Percentiles rank a stretch among this genome's conserved stretches.
Evolutionary conservation across 2,797 vertebrate genomes (phyloP).

Genomic region (Peromyscus nudipes): DNA sequence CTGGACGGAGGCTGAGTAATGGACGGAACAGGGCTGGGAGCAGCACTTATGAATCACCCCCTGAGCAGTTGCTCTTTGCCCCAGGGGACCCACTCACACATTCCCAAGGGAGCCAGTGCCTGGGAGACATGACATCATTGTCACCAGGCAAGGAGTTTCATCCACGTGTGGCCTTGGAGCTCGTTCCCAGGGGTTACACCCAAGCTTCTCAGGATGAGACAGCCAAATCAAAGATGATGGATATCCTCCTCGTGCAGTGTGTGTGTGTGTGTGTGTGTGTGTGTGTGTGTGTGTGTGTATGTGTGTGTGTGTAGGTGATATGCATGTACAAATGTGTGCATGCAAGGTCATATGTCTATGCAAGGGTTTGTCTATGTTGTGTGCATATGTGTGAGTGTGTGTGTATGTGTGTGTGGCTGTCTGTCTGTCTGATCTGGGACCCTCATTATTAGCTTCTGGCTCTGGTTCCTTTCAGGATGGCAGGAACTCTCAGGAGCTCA

Average conservation of each 20-base stretch:
- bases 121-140: conserved; percentile 28
- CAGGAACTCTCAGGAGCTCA: background rate
- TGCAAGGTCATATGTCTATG: background rate
- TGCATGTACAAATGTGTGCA: background rate
- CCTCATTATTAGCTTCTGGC: background rate
- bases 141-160: conserved; percentile 63
- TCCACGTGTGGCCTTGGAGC: conserved; percentile 48
- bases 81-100: conserved; percentile 26
- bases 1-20: conserved; percentile 20
- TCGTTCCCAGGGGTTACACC: conserved; percentile 73
- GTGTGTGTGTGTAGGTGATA: background rate
- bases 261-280: no score
- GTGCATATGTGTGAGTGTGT: background rate
- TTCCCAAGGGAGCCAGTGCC: conserved; percentile 73
- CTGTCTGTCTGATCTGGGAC: background rate
- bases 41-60: conserved; percentile 58
- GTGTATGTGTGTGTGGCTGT: no score
- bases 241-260: background rate
- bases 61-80: background rate
- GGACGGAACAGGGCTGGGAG: background rate
- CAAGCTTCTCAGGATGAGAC: conserved; percentile 4
- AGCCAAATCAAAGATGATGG: background rate
- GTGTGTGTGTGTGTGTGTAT: background rate
- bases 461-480: background rate
- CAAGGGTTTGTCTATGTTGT: background rate